phyloP scores from a whole-genome alignment of 1,140 invertebrate species.

The Drosophila ficusphila region DNA sequence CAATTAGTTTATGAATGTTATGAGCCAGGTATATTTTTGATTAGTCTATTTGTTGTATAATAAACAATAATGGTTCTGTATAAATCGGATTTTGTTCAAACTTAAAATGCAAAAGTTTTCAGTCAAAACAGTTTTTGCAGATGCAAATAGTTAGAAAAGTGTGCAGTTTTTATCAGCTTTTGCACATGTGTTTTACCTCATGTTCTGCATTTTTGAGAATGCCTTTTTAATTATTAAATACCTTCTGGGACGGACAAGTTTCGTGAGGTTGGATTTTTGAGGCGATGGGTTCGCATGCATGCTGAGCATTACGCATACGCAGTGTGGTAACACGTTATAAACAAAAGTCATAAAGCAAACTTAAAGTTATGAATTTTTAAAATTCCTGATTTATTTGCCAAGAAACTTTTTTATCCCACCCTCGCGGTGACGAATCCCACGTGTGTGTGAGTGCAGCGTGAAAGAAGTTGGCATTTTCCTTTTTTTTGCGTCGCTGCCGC shows the following conservation, averaged over 20 bases:
- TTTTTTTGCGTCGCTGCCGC: slow-evolving; percentile 18
- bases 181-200: neutral
- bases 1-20: too few species aligned
- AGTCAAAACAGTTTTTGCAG: too few species aligned
- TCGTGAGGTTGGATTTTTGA: slow-evolving; percentile 10
- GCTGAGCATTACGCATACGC: slow-evolving; percentile 60
- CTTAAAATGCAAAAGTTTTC: too few species aligned
- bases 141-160: neutral
- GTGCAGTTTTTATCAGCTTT: neutral
- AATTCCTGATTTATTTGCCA: slow-evolving; percentile 77
- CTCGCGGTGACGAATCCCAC: slow-evolving; percentile 6
- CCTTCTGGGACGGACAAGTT: slow-evolving; percentile 41
- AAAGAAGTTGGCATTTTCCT: slow-evolving; percentile 42
- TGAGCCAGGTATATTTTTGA: too few species aligned
- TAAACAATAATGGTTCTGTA: too few species aligned
- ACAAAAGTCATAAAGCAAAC: slow-evolving; percentile 77
- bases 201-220: neutral
- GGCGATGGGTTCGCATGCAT: slow-evolving; percentile 7
- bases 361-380: slow-evolving; percentile 81
- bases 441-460: slow-evolving; percentile 18
- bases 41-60: too few species aligned
- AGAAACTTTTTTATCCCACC: slow-evolving; percentile 52
- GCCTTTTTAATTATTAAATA: slow-evolving; percentile 56
- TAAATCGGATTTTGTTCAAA: too few species aligned
- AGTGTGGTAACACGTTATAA: slow-evolving; percentile 61